These are phyloP conservation scores for Acipenser ruthenus DNA, from an alignment of 2,797 vertebrate genomes.

Conservation along the genomic window DNA sequence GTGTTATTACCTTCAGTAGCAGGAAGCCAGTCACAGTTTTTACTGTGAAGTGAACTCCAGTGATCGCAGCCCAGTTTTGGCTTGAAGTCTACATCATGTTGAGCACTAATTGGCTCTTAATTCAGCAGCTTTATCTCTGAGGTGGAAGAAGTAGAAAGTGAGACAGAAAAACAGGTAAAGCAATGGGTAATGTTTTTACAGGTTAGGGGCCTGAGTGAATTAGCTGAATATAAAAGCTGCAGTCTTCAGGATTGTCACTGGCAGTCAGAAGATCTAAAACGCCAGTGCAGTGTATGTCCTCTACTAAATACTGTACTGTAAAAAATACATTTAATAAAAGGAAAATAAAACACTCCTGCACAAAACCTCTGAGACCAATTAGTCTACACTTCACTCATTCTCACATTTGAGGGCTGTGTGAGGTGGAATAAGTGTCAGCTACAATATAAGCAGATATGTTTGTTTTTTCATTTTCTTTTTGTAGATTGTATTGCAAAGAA, in stretches of 20 bases:
- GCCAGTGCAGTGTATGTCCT: not conserved
- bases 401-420: constrained; percentile 14
- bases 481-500: not conserved
- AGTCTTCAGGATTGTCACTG: too few relatives aligned
- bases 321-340: constrained; percentile 5
- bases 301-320: not conserved
- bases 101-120: constrained; percentile 24
- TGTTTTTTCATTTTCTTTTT: not conserved
- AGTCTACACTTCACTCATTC: constrained; percentile 27
- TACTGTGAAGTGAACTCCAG: constrained; percentile 16
- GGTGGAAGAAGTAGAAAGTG: not conserved
- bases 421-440: constrained; percentile 9
- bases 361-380: constrained; percentile 55
- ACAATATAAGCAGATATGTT: not conserved
- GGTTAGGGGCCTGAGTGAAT: constrained; percentile 10
- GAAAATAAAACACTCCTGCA: constrained; percentile 30
- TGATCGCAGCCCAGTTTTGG: constrained; percentile 17
- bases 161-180: not conserved
- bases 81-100: constrained; percentile 17
- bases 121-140: constrained; percentile 20
- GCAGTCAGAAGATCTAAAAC: too few relatives aligned
- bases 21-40: constrained; percentile 38
- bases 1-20: constrained; percentile 34
- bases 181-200: not conserved
- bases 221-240: too few relatives aligned